Evolutionary conservation across 2,113 vertebrate genomes (phyloP).

Genomic region (Halichoerus grypus): DNA sequence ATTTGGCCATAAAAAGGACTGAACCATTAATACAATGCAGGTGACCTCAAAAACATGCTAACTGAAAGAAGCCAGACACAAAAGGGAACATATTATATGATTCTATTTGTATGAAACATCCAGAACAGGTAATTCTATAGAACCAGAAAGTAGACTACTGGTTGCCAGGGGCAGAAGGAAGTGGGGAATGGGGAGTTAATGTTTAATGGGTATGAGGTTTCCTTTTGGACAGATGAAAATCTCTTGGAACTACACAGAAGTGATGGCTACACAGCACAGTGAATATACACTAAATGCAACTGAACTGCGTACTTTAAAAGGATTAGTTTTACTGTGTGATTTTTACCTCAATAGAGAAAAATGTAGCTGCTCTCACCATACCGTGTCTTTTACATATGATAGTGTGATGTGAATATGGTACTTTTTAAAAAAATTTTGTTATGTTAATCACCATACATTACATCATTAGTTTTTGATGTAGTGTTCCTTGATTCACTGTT

Average conservation of each 20-base stretch:
- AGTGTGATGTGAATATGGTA: not conserved
- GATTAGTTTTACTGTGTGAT: not conserved
- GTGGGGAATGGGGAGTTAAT: not conserved
- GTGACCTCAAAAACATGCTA: not conserved
- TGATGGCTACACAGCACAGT: not conserved
- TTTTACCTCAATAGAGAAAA: constrained; percentile 17
- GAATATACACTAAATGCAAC: not conserved
- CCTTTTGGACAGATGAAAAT: not conserved
- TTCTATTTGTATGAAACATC: not conserved
- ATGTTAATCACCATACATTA: no score
- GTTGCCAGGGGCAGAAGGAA: not conserved
- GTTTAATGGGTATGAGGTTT: not conserved
- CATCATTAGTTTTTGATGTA: no score
- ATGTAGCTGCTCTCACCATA: not conserved
- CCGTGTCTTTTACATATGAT: not conserved
- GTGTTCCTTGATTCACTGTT: no score
- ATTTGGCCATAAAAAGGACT: not conserved
- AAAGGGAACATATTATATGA: not conserved
- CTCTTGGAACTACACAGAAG: not conserved
- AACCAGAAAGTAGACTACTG: not conserved
- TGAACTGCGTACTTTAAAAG: not conserved
- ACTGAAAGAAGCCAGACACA: not conserved
- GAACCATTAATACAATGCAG: not conserved
- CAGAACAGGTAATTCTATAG: not conserved
- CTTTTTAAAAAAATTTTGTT: not conserved